Evolutionary conservation across 2,888 invertebrate species (phyloP).

Genomic region (Agelastica alni): DNA sequence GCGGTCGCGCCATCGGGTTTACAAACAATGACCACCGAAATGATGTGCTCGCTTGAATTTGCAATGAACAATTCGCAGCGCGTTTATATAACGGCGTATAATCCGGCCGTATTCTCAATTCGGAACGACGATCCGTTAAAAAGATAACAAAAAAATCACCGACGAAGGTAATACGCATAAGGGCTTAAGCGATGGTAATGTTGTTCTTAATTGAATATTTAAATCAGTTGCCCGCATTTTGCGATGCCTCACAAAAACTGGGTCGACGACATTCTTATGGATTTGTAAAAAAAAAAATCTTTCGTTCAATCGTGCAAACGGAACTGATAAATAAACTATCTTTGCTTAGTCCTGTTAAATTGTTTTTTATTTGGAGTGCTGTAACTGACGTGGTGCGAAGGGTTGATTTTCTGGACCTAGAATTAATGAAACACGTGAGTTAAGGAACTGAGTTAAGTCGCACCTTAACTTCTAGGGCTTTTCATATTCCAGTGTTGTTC

Average conservation of each 20-base stretch:
- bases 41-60: slow-evolving; percentile 29
- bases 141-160: slow-evolving; percentile 28
- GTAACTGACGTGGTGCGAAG: too few species aligned
- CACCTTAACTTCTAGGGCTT: too few species aligned
- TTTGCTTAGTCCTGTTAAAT: too few species aligned
- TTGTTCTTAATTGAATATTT: slow-evolving; percentile 31
- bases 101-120: slow-evolving; percentile 28
- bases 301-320: too few species aligned
- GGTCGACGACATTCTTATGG: slow-evolving; percentile 28
- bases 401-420: too few species aligned
- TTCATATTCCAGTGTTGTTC: too few species aligned
- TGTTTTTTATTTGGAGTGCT: too few species aligned
- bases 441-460: too few species aligned
- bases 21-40: slow-evolving; percentile 40
- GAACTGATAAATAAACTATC: too few species aligned
- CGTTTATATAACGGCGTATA: slow-evolving; percentile 36
- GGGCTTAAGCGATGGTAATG: slow-evolving; percentile 26
- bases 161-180: slow-evolving; percentile 25
- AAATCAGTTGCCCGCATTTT: slow-evolving; percentile 36
- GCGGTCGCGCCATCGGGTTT: too few species aligned
- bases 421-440: too few species aligned
- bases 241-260: slow-evolving; percentile 25
- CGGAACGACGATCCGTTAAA: slow-evolving; percentile 33
- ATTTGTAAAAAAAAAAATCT: too few species aligned
- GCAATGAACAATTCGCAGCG: slow-evolving; percentile 27